Percentiles rank a stretch among this genome's conserved stretches.
These are phyloP conservation scores for Pelodytes ibericus DNA, from an alignment of 2,797 vertebrate genomes.

Conservation along the genomic window DNA sequence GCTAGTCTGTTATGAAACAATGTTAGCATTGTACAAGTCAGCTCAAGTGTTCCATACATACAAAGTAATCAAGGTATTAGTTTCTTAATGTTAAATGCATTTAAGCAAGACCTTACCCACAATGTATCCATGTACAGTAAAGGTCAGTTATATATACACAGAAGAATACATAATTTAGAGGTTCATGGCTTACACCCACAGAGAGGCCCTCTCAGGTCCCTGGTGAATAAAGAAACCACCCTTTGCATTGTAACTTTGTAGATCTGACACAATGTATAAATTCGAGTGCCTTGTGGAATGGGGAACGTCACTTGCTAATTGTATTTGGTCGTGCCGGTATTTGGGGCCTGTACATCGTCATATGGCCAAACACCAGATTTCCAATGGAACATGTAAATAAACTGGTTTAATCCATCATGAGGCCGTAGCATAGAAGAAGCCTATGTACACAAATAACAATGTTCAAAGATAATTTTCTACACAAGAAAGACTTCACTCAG, in stretches of 20 bases:
- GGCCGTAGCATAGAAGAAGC: background rate
- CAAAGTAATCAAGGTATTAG: background rate
- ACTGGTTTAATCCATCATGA: background rate
- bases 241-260: constrained; percentile 15
- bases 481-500: too few relatives aligned
- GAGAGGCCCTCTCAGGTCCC: background rate
- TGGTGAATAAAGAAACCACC: background rate
- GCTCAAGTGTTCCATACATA: background rate
- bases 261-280: constrained; percentile 28
- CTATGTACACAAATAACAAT: too few relatives aligned
- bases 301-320: constrained; percentile 22
- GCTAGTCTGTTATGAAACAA: background rate
- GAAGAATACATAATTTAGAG: background rate
- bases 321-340: background rate
- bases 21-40: background rate
- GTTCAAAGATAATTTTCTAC: too few relatives aligned
- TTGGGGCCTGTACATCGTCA: background rate
- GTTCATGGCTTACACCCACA: constrained; percentile 2
- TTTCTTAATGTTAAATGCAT: background rate
- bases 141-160: constrained; percentile 5
- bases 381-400: background rate
- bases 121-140: constrained; percentile 30
- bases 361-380: constrained; percentile 4
- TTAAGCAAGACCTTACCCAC: background rate
- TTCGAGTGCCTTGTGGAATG: constrained; percentile 5